Evolutionary conservation across 1,140 invertebrate genomes (phyloP), one percentile per base, ranked within the genome.

Genomic region (Trichonephila clavipes): DNA sequence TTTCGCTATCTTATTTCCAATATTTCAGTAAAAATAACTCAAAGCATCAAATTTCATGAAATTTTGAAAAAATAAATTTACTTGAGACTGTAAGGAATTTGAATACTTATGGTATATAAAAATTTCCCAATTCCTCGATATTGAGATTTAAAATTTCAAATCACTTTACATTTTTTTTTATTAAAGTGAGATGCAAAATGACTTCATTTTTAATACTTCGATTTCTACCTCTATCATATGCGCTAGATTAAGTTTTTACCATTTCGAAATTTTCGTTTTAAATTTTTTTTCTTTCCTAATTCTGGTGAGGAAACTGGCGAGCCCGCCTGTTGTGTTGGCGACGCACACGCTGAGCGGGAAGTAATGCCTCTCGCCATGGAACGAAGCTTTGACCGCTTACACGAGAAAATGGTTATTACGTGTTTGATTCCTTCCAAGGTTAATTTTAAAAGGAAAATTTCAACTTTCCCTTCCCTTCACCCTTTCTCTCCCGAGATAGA

Each of bases 261-360:
- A 28, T 77, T 77, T 34, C 16, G 28, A 77, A 40, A 34, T 14
- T 16, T 77, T 77, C 18, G 34, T n/a, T 19, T 28, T 6, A 18
- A 24, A 77, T 40, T 18, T 34, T 77, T 77, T 34, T 77, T 24
- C 8, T 21, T 69, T 21, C n/a, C 8, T 21, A 59, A 14, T 24
- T 16, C 59, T 61, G 85, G 12, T 18, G 4, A 64, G 28, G 62
- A 87, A 34, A 24, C 85, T 8, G 88, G 88, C 88, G 88, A 72
- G 88, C 18, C 88, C 90, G n/a, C 91, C 81, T 87, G 83, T 59
- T n/a, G 91, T 14, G 21, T 61, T 87, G 83, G 91, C 91, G 91
- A 92, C 91, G 14, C 59, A 18, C 91, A 92, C 18, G 82, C 91
- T 86, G 91, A 72, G 77, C 59, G 61, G 18, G 12, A 92, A 77